phyloP scores from a whole-genome alignment of 2,113 vertebrate species.

The Calidris pugnax region DNA sequence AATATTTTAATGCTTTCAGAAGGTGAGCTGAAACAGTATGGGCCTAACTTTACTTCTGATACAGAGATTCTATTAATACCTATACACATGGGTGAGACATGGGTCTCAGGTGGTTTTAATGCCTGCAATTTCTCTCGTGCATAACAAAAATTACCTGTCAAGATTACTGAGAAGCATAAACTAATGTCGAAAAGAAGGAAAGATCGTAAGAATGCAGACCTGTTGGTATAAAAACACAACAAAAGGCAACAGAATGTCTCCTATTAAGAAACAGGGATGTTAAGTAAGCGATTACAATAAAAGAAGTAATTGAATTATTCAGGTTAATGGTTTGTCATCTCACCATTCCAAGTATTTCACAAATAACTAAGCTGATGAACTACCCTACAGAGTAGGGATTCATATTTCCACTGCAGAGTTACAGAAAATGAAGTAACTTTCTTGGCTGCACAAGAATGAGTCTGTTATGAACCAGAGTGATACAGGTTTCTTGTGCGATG shows the following conservation, averaged over 20 bases:
- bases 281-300: not conserved
- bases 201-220: not conserved
- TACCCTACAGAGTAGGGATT: not conserved
- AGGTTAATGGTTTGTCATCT: not conserved
- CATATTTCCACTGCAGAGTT: not conserved
- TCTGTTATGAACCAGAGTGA: not conserved
- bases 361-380: not conserved
- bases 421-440: not conserved
- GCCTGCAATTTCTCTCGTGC: not conserved
- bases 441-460: not conserved
- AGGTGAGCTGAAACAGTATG: not conserved
- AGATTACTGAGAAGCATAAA: not conserved
- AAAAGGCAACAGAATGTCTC: not conserved
- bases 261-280: not conserved
- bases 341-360: not conserved
- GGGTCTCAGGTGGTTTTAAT: not conserved
- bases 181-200: not conserved
- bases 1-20: not conserved
- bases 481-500: not conserved
- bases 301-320: not conserved
- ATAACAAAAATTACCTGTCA: not conserved
- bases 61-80: not conserved
- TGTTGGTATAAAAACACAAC: not conserved
- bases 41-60: not conserved
- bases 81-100: rapidly evolving